These are phyloP conservation scores for Operophtera brumata DNA, from an alignment of 2,888 invertebrate species.

Conservation along the genomic window DNA sequence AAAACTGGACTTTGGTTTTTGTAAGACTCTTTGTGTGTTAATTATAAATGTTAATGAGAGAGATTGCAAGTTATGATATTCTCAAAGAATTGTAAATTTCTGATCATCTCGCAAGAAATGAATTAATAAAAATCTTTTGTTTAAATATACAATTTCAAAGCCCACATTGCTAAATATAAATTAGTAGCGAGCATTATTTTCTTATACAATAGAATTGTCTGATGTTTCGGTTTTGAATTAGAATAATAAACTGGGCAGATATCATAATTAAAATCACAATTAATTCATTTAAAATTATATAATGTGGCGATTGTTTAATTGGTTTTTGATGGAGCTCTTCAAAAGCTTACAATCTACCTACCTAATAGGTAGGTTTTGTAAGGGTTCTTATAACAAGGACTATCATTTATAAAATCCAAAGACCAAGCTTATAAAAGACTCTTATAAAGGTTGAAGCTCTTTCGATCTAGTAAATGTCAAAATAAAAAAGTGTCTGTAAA, in stretches of 20 bases:
- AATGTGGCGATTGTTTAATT: not conserved
- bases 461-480: too few relatives aligned
- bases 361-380: too few relatives aligned
- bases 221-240: too few relatives aligned
- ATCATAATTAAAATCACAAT: not conserved
- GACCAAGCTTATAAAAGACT: too few relatives aligned
- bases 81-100: conserved; percentile 15
- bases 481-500: too few relatives aligned
- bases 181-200: not conserved
- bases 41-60: conserved; percentile 20
- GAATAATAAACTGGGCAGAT: too few relatives aligned
- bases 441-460: too few relatives aligned
- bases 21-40: conserved; percentile 25
- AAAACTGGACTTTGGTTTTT: conserved; percentile 10
- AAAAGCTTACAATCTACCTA: too few relatives aligned
- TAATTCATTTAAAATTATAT: not conserved
- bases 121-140: not conserved
- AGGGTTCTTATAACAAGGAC: too few relatives aligned
- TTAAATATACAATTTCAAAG: not conserved
- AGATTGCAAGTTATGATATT: conserved; percentile 25
- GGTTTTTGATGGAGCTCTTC: too few relatives aligned
- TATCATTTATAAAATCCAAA: too few relatives aligned
- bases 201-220: not conserved
- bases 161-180: not conserved
- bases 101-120: not conserved